phyloP scores from a whole-genome alignment of 2,797 vertebrate species.

The Cossypha polioptera region DNA sequence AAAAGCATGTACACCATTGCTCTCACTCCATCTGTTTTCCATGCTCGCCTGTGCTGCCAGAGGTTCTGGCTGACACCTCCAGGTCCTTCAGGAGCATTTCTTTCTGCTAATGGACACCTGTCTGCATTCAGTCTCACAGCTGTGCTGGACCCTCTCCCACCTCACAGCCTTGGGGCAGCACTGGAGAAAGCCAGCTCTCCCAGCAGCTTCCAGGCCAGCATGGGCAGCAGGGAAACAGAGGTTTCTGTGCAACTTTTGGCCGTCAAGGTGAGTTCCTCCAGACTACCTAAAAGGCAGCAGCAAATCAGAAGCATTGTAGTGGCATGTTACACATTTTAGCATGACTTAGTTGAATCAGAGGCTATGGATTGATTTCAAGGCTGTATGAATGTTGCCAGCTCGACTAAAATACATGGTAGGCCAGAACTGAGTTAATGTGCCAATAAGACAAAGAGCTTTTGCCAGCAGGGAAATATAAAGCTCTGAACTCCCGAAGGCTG shows the following conservation, averaged over 20 bases:
- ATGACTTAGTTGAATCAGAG: background rate
- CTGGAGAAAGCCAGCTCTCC: fast-evolving
- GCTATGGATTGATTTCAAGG: background rate
- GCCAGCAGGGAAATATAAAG: background rate
- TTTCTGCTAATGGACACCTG: background rate
- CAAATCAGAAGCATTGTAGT: background rate
- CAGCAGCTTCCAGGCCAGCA: fast-evolving
- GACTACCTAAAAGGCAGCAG: background rate
- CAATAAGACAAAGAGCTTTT: background rate
- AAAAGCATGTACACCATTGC: background rate
- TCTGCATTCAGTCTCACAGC: background rate
- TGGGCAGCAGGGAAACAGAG: background rate
- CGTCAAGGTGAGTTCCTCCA: background rate
- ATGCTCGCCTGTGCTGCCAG: background rate
- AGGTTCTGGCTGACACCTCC: background rate
- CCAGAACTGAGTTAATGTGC: background rate
- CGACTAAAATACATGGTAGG: background rate
- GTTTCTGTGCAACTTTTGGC: background rate
- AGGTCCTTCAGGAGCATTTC: background rate
- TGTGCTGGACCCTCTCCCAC: fast-evolving
- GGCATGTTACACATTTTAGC: background rate
- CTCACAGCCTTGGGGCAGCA: background rate
- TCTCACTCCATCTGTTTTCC: background rate
- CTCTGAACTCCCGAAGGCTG: background rate
- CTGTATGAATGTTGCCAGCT: background rate